These are phyloP conservation scores for Ophonus ardosiacus DNA, from an alignment of 2,888 invertebrate genomes.

Conservation along the genomic window DNA sequence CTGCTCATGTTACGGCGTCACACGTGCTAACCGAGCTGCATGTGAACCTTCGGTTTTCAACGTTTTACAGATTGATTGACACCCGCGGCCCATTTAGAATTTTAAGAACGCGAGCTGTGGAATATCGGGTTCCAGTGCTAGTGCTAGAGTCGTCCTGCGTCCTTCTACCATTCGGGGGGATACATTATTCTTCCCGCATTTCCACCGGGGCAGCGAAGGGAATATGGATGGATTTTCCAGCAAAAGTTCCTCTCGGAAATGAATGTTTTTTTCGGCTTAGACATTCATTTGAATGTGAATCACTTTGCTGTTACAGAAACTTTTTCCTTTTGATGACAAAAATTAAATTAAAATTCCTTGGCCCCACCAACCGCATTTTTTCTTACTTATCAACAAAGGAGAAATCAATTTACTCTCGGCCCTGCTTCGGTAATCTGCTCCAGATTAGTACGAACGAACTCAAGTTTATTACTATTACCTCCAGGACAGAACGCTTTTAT, in stretches of 20 bases:
- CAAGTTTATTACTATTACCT: slow-evolving; percentile 44
- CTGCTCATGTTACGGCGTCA: slow-evolving; percentile 40
- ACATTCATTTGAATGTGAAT: slow-evolving; percentile 64
- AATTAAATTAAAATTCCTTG: slow-evolving; percentile 64
- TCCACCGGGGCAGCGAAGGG: slow-evolving; percentile 41
- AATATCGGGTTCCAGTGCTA: slow-evolving; percentile 57
- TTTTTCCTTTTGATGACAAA: slow-evolving; percentile 64
- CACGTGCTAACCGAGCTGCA: slow-evolving; percentile 51
- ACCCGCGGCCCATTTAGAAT: slow-evolving; percentile 63
- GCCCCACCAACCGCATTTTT: slow-evolving; percentile 40
- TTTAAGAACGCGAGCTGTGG: slow-evolving; percentile 55
- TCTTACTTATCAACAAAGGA: slow-evolving; percentile 57
- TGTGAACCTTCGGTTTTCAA: slow-evolving; percentile 53
- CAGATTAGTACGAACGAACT: slow-evolving; percentile 55
- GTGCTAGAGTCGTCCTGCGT: not conserved
- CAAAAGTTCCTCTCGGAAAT: slow-evolving; percentile 59
- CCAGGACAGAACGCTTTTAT: slow-evolving; percentile 50
- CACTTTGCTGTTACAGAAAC: slow-evolving; percentile 61
- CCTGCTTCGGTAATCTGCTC: slow-evolving; percentile 52
- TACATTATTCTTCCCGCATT: slow-evolving; percentile 60
- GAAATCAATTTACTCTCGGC: slow-evolving; percentile 51
- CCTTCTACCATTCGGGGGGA: slow-evolving; percentile 37
- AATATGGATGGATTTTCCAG: slow-evolving; percentile 60
- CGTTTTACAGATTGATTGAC: slow-evolving; percentile 64
- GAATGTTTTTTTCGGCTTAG: slow-evolving; percentile 56